phyloP scores from a whole-genome alignment of 2,888 invertebrate genomes.

The Amblyjoppa fuscipennis region DNA sequence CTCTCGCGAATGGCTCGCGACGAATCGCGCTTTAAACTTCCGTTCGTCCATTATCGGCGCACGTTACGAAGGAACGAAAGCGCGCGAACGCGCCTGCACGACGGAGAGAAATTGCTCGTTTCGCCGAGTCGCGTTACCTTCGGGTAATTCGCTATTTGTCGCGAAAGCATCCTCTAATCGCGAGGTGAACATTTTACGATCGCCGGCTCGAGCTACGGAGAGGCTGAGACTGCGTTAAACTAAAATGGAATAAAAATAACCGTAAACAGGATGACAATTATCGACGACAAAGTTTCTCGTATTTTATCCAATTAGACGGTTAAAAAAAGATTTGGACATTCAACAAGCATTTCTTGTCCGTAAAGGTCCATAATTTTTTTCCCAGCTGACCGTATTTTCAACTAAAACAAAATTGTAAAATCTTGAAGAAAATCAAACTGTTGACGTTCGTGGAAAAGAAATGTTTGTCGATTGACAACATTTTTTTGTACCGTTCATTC shows the following conservation, averaged over 20 bases:
- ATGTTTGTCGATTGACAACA: neutral
- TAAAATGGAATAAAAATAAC: neutral
- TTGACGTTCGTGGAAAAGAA: too few relatives aligned
- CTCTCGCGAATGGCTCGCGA: slow-evolving; percentile 15
- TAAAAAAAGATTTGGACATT: neutral
- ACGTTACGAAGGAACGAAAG: slow-evolving; percentile 46
- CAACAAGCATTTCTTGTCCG: neutral
- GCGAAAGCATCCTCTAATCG: slow-evolving; percentile 71
- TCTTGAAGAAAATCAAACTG: too few relatives aligned
- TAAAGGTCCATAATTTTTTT: neutral
- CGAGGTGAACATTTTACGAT: slow-evolving; percentile 73
- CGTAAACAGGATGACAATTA: neutral
- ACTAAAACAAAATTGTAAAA: too few relatives aligned
- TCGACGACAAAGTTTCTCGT: neutral
- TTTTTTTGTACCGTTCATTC: neutral
- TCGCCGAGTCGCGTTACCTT: slow-evolving; percentile 59
- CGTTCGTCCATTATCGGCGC: slow-evolving; percentile 60
- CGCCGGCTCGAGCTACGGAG: slow-evolving; percentile 31
- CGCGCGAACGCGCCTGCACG: slow-evolving; percentile 63
- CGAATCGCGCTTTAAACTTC: slow-evolving; percentile 66
- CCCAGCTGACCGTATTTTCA: too few relatives aligned
- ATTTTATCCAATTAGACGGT: neutral
- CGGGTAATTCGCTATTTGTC: slow-evolving; percentile 75
- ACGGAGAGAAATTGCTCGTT: slow-evolving; percentile 73
- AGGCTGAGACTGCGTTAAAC: neutral